Conservation (phyloP, 2,888 invertebrate genomes). For the Drosophila anomalata region DNA sequence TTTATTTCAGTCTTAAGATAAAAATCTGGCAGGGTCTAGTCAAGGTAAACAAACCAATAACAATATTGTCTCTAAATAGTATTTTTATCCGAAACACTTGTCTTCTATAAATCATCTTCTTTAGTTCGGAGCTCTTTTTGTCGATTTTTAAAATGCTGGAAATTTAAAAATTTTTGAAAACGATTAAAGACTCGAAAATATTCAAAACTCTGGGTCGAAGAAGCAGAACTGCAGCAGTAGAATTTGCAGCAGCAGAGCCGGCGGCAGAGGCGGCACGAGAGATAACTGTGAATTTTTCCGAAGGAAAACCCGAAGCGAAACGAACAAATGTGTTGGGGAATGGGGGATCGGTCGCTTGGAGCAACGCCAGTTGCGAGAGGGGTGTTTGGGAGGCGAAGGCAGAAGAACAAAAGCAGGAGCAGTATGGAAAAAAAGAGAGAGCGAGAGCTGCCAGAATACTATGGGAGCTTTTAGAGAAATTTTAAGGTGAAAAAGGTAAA, state of each 20-base stretch:
- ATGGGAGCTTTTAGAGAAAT: not conserved
- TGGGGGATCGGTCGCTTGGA: slow-evolving; percentile 74
- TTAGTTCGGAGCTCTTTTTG: not conserved
- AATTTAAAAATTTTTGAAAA: slow-evolving; percentile 28
- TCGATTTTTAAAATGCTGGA: slow-evolving; percentile 49
- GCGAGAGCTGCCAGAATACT: not conserved
- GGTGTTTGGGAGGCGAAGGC: slow-evolving; percentile 12
- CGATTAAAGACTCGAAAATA: slow-evolving; percentile 39
- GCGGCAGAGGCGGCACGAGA: slow-evolving; percentile 21
- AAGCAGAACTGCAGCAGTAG: slow-evolving; percentile 12
- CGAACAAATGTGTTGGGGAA: slow-evolving; percentile 37
- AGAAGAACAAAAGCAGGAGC: slow-evolving; percentile 4
- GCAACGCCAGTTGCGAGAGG: slow-evolving; percentile 79
- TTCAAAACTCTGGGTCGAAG: slow-evolving; percentile 1
- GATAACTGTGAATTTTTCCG: slow-evolving; percentile 21
- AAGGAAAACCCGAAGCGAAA: slow-evolving; percentile 50
- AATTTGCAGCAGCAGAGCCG: slow-evolving; percentile 13
- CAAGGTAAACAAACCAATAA: not conserved
- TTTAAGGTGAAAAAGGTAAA: not conserved
- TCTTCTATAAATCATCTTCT: slow-evolving; percentile 48
- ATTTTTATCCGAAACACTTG: slow-evolving; percentile 33
- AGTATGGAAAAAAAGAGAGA: slow-evolving; percentile 11
- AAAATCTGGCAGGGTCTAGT: not conserved
- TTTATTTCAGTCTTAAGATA: not conserved
- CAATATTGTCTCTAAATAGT: not conserved